Evolutionary conservation across 2,797 vertebrate species (phyloP), one percentile per base, ranked within the genome.

Genomic region (Clamator glandarius): DNA sequence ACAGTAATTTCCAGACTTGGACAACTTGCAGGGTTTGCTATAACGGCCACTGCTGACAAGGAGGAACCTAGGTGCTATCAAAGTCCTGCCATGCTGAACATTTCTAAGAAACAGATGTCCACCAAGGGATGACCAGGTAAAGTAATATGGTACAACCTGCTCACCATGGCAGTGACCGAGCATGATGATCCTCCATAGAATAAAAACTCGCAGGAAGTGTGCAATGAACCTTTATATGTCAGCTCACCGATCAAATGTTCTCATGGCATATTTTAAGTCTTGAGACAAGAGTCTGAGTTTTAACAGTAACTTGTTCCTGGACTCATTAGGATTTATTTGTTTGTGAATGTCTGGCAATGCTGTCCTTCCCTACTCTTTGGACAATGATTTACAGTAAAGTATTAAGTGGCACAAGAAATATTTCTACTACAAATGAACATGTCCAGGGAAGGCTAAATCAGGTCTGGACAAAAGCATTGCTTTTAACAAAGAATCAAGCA

Each of bases 311-410:
- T 84, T 74, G 48, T 82, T 96, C 93, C 92, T 82, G 90, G 94
- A 87, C 89, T 96, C 94, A 36, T 96, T 92, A 94, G 92, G 94
- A 84, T 93, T 96, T 94, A 92, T 96, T 75, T 94, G 92, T 96
- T 93, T 79, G 87, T 50, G 85, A 61, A 61, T 18, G 44, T 59
- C 80, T 80, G 69, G 69, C 51, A 26, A 35, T 31, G 36, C 39
- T 91, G 74, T 62, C 42, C 35, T 92, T 87, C 84, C 36, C 58
- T 23, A 9, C n/a, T 84, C 61, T 82, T 29, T 4, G 75, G 39
- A 63, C 68, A 46, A 41, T 25, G 14, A 44, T 67, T 95, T n/a
- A 61, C 24, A 69, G 78, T 2, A 1, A 66, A 68, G 26, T 31
- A 13, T 12, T 18, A 78, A 78, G 51, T 14, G 24, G 28, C 9